A percentile compares a stretch with the other conserved stretches of the same genome.
Evolutionary conservation across 35 echinoderm and acorn worm genomes (phyloP).

Genomic region (Apostichopus parvimensis): DNA sequence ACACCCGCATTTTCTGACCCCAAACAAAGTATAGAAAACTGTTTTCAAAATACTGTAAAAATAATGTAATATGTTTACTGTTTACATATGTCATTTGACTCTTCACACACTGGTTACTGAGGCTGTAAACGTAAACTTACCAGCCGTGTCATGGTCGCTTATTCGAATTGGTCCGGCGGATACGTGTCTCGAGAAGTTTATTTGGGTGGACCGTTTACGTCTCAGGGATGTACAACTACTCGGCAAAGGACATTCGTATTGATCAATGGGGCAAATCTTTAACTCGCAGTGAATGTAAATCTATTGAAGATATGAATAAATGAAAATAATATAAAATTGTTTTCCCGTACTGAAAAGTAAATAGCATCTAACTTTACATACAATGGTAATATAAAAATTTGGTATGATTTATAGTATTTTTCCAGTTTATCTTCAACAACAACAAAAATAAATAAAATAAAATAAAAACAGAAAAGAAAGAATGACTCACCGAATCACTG

Average conservation of each 20-base stretch:
- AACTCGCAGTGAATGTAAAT: conserved; percentile 33
- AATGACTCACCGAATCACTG: conserved; percentile 13
- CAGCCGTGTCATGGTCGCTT: background rate
- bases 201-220: conserved; percentile 18
- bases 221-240: background rate
- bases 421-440: background rate
- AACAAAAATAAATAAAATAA: background rate
- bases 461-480: background rate
- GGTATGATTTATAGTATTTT: background rate
- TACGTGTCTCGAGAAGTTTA: conserved; percentile 1
- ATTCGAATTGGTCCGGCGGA: conserved; percentile 7
- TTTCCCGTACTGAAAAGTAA: no score
- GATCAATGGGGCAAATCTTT: conserved; percentile 13
- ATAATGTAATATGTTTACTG: no score
- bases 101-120: no score
- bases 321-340: background rate
- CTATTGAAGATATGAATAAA: background rate
- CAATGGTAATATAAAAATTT: background rate
- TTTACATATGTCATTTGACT: no score
- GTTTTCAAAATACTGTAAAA: no score
- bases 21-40: no score
- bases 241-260: background rate
- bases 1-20: no score
- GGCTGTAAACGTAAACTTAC: background rate
- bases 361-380: background rate